Base-by-base conservation (phyloP, 2,797 vertebrate genomes). In the Malacoctenus gilli region DNA sequence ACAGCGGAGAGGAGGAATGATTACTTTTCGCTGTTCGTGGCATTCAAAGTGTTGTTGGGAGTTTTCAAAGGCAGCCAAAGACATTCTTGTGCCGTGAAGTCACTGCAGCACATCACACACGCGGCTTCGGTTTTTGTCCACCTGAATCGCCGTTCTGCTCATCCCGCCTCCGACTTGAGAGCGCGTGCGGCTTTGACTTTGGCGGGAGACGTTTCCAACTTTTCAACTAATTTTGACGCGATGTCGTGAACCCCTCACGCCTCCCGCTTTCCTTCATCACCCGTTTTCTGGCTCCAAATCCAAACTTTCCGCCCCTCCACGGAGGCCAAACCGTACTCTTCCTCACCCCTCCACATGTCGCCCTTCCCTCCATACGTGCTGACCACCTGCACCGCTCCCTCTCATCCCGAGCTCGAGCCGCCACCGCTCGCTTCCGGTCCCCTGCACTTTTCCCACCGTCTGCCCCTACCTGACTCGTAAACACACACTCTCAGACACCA, bases 381-480 rank as follows among this genome's bases (percentile, higher is more conserved):
- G 59, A 47, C 70, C 87, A 84, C 79, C 82, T 84, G 76, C 74
- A 53, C 67, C 9, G 38, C 73, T 59, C 59, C 43, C 63, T 61
- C 48, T 63, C 52, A 34, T 82, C 76, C 64, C 68, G 61, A 68
- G 59, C 61, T 73, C 67, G 12, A 38, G 53, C 59, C 75, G 59
- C 66, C 44, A 59, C 57, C 59, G 22, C 43, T 42, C 63, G 63
- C 65, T 22, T 47, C 46, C 54, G 48, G 51, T 42, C 71, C 71
- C 52, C 52, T 59, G 60, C 59, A 72, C 68, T 50, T 68, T 80
- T 55, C 67, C 66, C 64, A 60, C 93, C 93, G 94, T 93, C 92
- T 92, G 93, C 88, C 92, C 87, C 61, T 84, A 89, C 88, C 93
- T 93, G 94, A 76, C 73, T 70, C 41, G 56, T 57, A 71, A 79